Evolutionary conservation across 2,888 invertebrate species (phyloP).

Genomic region (Cacoxenus indagator): DNA sequence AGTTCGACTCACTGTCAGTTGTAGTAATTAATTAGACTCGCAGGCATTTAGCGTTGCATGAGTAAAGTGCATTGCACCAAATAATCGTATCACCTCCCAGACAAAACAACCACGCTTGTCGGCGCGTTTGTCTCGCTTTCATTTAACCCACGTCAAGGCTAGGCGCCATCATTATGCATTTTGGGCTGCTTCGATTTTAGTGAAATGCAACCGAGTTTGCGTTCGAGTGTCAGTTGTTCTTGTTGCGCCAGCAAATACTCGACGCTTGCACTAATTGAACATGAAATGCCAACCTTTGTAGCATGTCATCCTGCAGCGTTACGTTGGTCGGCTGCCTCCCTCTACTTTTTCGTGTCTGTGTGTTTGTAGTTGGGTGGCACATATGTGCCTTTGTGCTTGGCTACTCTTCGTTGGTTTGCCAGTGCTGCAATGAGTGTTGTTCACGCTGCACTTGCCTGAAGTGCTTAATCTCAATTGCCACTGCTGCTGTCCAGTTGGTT

Average conservation of each 20-base stretch:
- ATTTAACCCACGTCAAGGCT: no score
- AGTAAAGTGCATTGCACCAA: not conserved
- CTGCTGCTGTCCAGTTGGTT: not conserved
- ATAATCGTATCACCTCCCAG: not conserved
- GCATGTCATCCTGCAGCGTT: conserved; percentile 26
- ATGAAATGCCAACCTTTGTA: conserved; percentile 48
- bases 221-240: not conserved
- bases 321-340: conserved; percentile 6
- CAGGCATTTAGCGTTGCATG: conserved; percentile 55
- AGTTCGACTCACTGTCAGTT: not conserved
- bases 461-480: not conserved
- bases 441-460: not conserved
- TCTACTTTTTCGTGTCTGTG: not conserved
- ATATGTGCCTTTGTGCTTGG: not conserved
- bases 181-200: not conserved
- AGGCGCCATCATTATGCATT: not conserved
- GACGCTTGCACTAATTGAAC: conserved; percentile 53
- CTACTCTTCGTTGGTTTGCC: not conserved
- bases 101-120: not conserved
- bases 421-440: not conserved
- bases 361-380: not conserved
- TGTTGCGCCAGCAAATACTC: not conserved
- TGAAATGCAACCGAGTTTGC: not conserved
- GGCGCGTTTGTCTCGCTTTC: not conserved
- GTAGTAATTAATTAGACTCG: conserved; percentile 61